These are phyloP conservation scores for Protobothrops flavoviridis DNA, from an alignment of 2,113 vertebrate species.

Conservation along the genomic window DNA sequence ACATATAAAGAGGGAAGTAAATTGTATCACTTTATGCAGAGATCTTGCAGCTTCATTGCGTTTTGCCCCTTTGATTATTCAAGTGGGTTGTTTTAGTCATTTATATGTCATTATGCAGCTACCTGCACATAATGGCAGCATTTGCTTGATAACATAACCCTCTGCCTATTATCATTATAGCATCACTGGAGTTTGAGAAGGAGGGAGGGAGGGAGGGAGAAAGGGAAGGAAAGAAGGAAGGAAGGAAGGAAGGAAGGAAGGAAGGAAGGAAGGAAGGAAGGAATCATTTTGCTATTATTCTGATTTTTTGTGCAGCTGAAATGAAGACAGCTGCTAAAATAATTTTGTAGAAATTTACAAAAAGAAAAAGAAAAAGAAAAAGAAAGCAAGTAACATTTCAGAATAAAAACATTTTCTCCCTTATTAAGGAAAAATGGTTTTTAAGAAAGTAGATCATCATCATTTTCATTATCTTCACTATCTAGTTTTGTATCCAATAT, in stretches of 20 bases:
- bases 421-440: neutral
- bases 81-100: neutral
- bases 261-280: neutral
- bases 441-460: neutral
- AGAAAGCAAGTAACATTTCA: neutral
- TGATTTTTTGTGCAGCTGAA: neutral
- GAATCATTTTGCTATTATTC: neutral
- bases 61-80: neutral
- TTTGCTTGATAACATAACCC: neutral
- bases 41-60: neutral
- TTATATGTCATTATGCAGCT: neutral
- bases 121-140: neutral
- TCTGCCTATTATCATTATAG: neutral
- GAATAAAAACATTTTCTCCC: neutral
- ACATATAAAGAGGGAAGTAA: neutral
- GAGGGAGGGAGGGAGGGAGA: too few relatives aligned
- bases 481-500: neutral
- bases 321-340: neutral
- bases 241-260: too few relatives aligned
- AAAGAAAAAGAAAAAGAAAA: neutral
- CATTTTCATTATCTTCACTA: neutral
- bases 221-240: accelerated
- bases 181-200: neutral
- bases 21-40: neutral
- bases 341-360: neutral